Evolutionary conservation across 2,113 vertebrate species (phyloP), one percentile per base, ranked within the genome.

Genomic region (Rhadina sibilatrix): DNA sequence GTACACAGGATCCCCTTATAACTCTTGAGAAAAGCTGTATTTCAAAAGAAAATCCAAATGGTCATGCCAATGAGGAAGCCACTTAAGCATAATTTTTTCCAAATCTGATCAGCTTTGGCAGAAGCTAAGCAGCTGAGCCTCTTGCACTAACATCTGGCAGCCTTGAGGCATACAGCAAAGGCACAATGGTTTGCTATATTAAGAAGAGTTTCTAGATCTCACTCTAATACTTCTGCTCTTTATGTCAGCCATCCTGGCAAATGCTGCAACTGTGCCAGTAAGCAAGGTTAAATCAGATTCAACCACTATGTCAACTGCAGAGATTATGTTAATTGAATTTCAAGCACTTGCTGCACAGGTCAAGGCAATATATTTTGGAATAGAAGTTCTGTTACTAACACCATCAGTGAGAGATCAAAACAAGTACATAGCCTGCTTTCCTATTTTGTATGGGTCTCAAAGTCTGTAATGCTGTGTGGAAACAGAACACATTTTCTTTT

Each of bases 1-100:
- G 23, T 31, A 38, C 0, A 0, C 1, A 47, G 9, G 30, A 57
- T 49, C 6, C 6, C 42, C 35, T 47, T 47, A 21, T 5, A 84
- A 27, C 25, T 83, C 42, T 47, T 6, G 6, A 38, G 18, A 61
- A 66, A 28, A 3, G 9, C 44, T 4, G 6, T 5, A 33, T 50
- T 93, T 90, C 76, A 80, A 40, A 77, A 63, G 49, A 64, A 49
- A 19, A 71, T 24, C 35, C 52, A 91, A 46, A 49, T 59, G 27
- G 59, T 23, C 65, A 24, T 10, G 42, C 5, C 14, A 24, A 35
- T 53, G 22, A 53, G 46, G 14, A 71, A 95, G 27, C 12, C 30
- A 66, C 10, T 40, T 28, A 53, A 47, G 47, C 16, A 66, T 46
- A 9, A 0, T 16, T 47, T 56, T 56, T 68, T 79, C 86, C 38